phyloP scores from a whole-genome alignment of 2,888 invertebrate species.

The Acrobasis consociella region DNA sequence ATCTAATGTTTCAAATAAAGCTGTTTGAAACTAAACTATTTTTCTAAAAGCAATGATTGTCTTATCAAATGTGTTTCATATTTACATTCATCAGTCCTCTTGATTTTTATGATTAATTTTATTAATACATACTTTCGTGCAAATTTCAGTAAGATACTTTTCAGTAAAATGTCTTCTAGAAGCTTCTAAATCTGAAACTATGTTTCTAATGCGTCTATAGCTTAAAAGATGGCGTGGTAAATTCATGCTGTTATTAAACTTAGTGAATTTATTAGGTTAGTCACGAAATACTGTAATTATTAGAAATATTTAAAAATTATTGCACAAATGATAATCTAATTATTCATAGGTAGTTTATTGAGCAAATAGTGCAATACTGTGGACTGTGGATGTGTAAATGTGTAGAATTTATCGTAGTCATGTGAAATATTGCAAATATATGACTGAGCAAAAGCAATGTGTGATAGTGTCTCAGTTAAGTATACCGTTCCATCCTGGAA shows the following conservation, averaged over 20 bases:
- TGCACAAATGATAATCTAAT: not conserved
- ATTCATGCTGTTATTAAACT: slow-evolving; percentile 54
- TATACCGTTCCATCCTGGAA: slow-evolving; percentile 17
- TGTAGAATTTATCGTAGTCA: slow-evolving; percentile 22
- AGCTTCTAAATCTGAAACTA: slow-evolving; percentile 60
- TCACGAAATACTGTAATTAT: not conserved
- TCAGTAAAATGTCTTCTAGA: slow-evolving; percentile 51
- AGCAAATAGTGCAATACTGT: slow-evolving; percentile 27
- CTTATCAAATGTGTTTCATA: slow-evolving; percentile 26
- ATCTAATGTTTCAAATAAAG: slow-evolving; percentile 18
- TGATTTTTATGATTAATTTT: slow-evolving; percentile 32
- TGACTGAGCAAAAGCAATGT: slow-evolving; percentile 31
- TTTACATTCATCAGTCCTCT: slow-evolving; percentile 32
- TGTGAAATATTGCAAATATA: slow-evolving; percentile 29
- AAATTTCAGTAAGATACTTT: slow-evolving; percentile 38
- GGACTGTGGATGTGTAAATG: slow-evolving; percentile 26
- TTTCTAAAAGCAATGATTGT: slow-evolving; percentile 36
- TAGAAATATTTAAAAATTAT: not conserved
- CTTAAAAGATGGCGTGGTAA: slow-evolving; percentile 47
- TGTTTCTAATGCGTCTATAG: slow-evolving; percentile 61
- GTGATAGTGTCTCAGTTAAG: slow-evolving; percentile 16
- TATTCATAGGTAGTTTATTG: not conserved
- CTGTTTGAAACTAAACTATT: slow-evolving; percentile 27
- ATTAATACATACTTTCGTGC: slow-evolving; percentile 44
- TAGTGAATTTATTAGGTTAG: slow-evolving; percentile 27